A percentile compares a stretch with the other conserved stretches of the same genome.
These are phyloP conservation scores for Nemopilema nomurai DNA, from an alignment of 30 jellyfish, hydroid and myxozoan species.

Conservation along the genomic window DNA sequence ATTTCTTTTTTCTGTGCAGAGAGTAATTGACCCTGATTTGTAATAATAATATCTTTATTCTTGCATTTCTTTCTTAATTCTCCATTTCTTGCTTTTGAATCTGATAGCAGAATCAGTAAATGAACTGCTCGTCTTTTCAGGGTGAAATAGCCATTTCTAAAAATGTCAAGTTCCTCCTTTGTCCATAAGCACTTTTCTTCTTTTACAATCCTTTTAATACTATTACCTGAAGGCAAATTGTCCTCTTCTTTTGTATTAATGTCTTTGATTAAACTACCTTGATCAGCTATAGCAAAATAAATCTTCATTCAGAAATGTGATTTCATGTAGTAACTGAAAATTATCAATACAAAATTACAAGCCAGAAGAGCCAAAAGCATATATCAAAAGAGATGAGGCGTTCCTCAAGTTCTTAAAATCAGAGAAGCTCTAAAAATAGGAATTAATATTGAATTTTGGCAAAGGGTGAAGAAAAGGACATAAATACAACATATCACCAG, in stretches of 20 bases:
- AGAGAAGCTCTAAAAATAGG: too few species aligned
- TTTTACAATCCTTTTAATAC: neutral
- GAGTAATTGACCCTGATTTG: conserved; percentile 5
- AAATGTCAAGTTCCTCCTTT: conserved; percentile 54
- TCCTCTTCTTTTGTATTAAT: neutral
- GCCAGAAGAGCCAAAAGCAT: too few species aligned
- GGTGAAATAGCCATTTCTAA: conserved; percentile 44
- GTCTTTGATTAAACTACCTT: neutral
- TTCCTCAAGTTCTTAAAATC: too few species aligned
- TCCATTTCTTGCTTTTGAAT: conserved; percentile 20
- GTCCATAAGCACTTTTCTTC: conserved; percentile 38
- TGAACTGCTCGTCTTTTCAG: conserved; percentile 45
- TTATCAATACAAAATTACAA: too few species aligned
- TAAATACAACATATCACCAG: too few species aligned
- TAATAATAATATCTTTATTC: conserved; percentile 1
- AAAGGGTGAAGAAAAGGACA: too few species aligned
- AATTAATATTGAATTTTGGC: too few species aligned
- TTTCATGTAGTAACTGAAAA: too few species aligned
- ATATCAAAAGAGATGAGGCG: too few species aligned
- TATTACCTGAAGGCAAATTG: neutral
- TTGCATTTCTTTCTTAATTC: conserved; percentile 35
- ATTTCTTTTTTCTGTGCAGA: conserved; percentile 41
- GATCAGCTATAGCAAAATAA: neutral
- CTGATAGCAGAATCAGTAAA: conserved; percentile 43
- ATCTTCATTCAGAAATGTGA: neutral